These are phyloP conservation scores for Solenopsis invicta DNA, from an alignment of 1,140 invertebrate species.

Conservation along the genomic window DNA sequence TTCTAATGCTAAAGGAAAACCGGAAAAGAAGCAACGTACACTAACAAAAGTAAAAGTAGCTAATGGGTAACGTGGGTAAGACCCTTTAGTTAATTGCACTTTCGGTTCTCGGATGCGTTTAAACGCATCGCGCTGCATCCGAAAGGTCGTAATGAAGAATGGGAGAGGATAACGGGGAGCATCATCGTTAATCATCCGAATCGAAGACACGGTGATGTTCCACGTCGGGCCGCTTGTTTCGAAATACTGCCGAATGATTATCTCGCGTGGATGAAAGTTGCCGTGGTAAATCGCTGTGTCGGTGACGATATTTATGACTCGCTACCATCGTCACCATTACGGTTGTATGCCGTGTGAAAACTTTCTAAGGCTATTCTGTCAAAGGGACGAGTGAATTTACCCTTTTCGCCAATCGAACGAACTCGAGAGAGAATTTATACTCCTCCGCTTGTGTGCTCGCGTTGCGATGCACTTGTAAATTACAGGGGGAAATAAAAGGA, in stretches of 20 bases:
- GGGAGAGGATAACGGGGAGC: background rate
- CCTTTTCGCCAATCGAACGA: background rate
- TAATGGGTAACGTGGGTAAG: background rate
- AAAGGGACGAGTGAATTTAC: background rate
- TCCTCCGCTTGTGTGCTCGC: no score
- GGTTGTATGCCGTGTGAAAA: constrained; percentile 22
- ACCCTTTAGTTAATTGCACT: constrained; percentile 13
- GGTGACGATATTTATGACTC: constrained; percentile 39
- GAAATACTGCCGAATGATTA: constrained; percentile 70
- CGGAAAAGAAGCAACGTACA: background rate
- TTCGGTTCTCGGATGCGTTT: constrained; percentile 14
- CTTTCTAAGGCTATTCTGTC: constrained; percentile 60
- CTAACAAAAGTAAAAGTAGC: constrained; percentile 4
- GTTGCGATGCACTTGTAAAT: background rate
- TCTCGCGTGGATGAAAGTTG: constrained; percentile 67
- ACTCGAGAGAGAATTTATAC: background rate
- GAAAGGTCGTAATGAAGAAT: constrained; percentile 40
- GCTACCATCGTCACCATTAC: constrained; percentile 30
- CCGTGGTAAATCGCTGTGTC: constrained; percentile 50
- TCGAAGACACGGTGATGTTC: constrained; percentile 35
- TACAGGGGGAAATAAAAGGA: background rate
- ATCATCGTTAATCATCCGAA: constrained; percentile 58
- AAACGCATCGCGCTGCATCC: constrained; percentile 26
- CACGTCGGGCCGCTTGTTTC: constrained; percentile 56
- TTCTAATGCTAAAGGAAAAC: background rate